Percentiles rank a stretch among this genome's conserved stretches.
Evolutionary conservation across 2,113 vertebrate species (phyloP).

Genomic region (Myocastor coypus): DNA sequence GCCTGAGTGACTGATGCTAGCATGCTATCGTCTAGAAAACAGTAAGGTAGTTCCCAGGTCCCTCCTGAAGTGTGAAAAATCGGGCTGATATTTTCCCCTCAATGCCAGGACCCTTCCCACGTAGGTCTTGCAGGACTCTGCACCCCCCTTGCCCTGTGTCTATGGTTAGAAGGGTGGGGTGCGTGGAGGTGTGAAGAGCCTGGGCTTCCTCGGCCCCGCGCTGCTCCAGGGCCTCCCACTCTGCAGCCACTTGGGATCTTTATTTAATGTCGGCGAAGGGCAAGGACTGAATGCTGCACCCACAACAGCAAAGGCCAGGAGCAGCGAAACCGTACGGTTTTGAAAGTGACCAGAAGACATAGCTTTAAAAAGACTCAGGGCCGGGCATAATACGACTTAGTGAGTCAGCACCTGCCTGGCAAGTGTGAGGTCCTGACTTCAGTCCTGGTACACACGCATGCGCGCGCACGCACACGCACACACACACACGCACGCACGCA

Average conservation of each 20-base stretch:
- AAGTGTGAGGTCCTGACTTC: too few species aligned
- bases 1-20: neutral
- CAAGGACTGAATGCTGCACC: neutral
- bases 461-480: too few species aligned
- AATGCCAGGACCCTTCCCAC: too few species aligned
- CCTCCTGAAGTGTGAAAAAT: neutral
- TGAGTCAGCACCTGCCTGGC: too few species aligned
- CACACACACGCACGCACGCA: too few species aligned
- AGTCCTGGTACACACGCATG: too few species aligned
- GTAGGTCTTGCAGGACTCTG: neutral
- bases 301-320: neutral
- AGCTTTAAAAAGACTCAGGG: neutral
- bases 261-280: neutral
- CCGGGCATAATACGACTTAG: too few species aligned
- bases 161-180: neutral
- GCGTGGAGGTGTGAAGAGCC: neutral
- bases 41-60: neutral
- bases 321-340: neutral
- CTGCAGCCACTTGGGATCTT: neutral
- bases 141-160: neutral
- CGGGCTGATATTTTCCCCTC: neutral
- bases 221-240: neutral
- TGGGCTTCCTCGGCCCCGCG: neutral
- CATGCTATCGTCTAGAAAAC: neutral
- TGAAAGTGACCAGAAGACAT: neutral